Base-by-base conservation (phyloP, 1,140 invertebrate species). In the Drosophila pseudoananassae region DNA sequence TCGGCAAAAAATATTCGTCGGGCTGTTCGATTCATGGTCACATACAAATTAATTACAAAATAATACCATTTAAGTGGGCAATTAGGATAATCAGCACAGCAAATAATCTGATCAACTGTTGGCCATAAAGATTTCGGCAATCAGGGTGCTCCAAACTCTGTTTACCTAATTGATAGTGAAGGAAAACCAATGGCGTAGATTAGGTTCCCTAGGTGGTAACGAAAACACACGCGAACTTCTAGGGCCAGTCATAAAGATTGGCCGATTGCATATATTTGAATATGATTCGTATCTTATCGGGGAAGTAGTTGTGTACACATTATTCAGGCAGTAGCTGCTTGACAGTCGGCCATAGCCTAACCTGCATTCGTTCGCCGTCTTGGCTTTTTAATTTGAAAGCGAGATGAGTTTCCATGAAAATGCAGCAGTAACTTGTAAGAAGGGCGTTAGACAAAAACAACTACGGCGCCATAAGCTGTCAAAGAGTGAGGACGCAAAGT, bases 361-460 rank as follows among this genome's bases (percentile, higher is more conserved):
- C 9, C 14, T 27, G 14, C 20, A 47, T 76, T 71, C 72, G 53
- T 49, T 50, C 73, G 50, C 25, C 31, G 27, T 66, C 78, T 69
- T 69, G 61, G 69, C 78, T 73, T 84, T 61, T 79, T 79, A 76
- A 76, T 83, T 83, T 73, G 54, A 69, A 84, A 76, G 43, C 66
- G 45, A 70, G 47, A 53, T 65, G 64, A 65, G 20, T 50, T 64
- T 66, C 52, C 57, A 20, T 83, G 71, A 61, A 73, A 75, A 45
- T 69, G 73, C 74, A 76, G 56, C 65, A 45, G 53, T 58, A 76
- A 84, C 58, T 78, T 72, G 65, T 68, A 43, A 74, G 72, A 71
- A 58, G 63, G 47, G 60, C 60, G 59, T 76, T 80, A 59, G 59
- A 58, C 73, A 80, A 74, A 84, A 77, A 61, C 60, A 64, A 65